Evolutionary conservation across 2,113 vertebrate genomes (phyloP).

Genomic region (Ceratotherium simum): DNA sequence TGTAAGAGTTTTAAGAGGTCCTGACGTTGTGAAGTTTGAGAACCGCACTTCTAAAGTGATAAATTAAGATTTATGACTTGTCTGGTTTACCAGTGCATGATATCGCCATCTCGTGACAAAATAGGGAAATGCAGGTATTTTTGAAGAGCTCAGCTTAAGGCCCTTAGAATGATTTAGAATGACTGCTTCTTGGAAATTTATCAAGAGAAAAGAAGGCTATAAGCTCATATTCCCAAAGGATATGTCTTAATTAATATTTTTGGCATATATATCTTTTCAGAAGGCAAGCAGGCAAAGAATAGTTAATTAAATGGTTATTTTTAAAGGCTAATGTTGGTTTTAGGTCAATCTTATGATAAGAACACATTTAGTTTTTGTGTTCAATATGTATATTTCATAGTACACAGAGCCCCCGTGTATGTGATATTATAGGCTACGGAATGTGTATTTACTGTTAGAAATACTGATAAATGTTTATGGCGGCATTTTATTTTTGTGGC

Average conservation of each 20-base stretch:
- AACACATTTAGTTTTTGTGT: not conserved
- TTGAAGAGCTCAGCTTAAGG: not conserved
- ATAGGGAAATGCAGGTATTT: slow-evolving; percentile 63
- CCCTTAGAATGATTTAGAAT: not conserved
- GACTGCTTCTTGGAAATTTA: slow-evolving; percentile 58
- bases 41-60: not conserved
- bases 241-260: not conserved
- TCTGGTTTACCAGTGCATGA: slow-evolving; percentile 44
- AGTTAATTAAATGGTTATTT: not conserved
- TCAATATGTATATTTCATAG: not conserved
- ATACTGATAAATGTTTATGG: not conserved
- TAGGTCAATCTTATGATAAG: not conserved
- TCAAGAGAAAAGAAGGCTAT: slow-evolving; percentile 13
- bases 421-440: not conserved
- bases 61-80: slow-evolving; percentile 24
- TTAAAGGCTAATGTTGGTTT: not conserved
- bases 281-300: slow-evolving; percentile 12
- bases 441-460: not conserved
- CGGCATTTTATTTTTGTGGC: not conserved
- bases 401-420: not conserved
- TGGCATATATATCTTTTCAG: not conserved
- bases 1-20: not conserved
- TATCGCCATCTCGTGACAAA: slow-evolving; percentile 77
- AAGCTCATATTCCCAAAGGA: slow-evolving; percentile 17
- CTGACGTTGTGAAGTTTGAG: not conserved